Evolutionary conservation across 92 coral and sea anemone species (phyloP).

Genomic region (Palythoa grandis): DNA sequence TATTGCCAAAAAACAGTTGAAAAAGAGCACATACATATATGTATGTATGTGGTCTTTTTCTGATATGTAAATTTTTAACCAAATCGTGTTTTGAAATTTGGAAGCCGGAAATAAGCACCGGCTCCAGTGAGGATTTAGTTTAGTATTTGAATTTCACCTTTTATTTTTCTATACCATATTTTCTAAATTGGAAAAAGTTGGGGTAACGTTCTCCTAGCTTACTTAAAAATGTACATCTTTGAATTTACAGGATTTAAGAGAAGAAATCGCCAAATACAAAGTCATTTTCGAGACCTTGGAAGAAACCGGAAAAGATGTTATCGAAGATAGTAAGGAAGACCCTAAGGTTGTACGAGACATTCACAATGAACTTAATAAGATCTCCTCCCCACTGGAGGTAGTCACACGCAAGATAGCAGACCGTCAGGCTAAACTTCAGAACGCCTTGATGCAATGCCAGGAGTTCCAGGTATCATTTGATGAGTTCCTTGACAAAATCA

Average conservation of each 20-base stretch:
- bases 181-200: neutral
- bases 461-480: conserved; percentile 94
- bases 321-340: conserved; percentile 81
- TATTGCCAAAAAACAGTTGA: too few species aligned
- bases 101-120: too few species aligned
- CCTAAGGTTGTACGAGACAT: conserved; percentile 94
- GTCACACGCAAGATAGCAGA: conserved; percentile 87
- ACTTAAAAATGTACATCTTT: neutral
- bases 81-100: too few species aligned
- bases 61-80: too few species aligned
- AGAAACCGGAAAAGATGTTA: conserved; percentile 87
- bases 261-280: conserved; percentile 79
- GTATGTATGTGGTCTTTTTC: too few species aligned
- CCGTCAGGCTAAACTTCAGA: conserved; percentile 93
- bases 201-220: neutral
- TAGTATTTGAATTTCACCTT: too few species aligned
- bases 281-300: conserved; percentile 73
- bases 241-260: conserved; percentile 71
- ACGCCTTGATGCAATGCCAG: conserved; percentile 87
- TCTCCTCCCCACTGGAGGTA: conserved; percentile 84
- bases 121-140: too few species aligned
- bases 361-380: conserved; percentile 86
- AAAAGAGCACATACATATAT: too few species aligned
- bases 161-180: neutral
- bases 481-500: conserved; percentile 80